A percentile compares a stretch with the other conserved stretches of the same genome.
phyloP scores from a whole-genome alignment of 2,113 vertebrate species.

The Psilopsiagon aymara region DNA sequence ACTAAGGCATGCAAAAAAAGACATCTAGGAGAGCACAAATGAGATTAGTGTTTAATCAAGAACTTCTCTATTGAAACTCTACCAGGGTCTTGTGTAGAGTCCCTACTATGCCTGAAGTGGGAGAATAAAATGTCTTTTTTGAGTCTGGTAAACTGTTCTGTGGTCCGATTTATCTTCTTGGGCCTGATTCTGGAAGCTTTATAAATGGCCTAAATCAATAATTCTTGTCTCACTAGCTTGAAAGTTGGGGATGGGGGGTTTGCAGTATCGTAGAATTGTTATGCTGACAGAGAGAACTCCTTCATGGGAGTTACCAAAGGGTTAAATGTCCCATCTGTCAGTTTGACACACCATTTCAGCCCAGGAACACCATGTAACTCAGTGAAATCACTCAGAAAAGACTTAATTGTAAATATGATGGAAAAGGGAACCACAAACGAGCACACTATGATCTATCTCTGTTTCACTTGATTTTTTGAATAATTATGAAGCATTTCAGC shows the following conservation, averaged over 20 bases:
- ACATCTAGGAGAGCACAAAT: not conserved
- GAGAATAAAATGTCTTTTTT: not conserved
- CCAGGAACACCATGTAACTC: not conserved
- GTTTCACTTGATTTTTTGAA: not conserved
- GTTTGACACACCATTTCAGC: not conserved
- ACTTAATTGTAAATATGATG: not conserved
- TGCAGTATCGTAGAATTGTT: not conserved
- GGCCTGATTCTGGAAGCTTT: not conserved
- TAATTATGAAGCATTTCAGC: not conserved
- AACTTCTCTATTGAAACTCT: not conserved
- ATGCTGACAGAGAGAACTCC: not conserved
- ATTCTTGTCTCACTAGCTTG: not conserved
- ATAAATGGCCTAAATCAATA: not conserved
- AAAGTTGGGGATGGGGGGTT: not conserved
- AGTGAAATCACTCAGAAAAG: not conserved
- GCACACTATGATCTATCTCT: not conserved
- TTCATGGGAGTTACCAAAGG: not conserved
- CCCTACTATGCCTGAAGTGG: not conserved
- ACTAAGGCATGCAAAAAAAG: not conserved
- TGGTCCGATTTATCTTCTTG: not conserved
- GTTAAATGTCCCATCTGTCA: not conserved
- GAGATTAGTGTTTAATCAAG: not conserved
- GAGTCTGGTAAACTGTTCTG: not conserved
- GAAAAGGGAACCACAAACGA: not conserved
- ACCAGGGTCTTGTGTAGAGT: not conserved